Evolutionary conservation across 1,140 invertebrate genomes (phyloP).

Genomic region (Harlomillsia oculata): DNA sequence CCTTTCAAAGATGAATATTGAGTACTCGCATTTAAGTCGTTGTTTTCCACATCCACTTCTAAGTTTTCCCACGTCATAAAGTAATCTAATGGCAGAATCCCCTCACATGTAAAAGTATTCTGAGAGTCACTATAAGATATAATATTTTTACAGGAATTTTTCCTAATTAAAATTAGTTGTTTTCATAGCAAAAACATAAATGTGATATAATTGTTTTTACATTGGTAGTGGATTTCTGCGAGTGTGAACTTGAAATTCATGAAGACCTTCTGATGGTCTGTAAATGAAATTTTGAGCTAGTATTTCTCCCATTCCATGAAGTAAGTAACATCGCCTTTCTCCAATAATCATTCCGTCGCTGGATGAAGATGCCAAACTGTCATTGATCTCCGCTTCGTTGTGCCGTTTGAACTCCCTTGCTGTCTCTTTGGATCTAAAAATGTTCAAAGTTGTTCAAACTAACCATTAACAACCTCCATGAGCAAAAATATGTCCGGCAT

Average conservation of each 20-base stretch:
- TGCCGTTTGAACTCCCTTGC: constrained; percentile 21
- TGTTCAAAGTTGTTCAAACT: constrained; percentile 1
- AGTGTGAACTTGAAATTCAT: too few species aligned
- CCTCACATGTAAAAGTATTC: constrained; percentile 41
- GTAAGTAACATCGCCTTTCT: constrained; percentile 13
- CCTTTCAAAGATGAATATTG: constrained; percentile 54
- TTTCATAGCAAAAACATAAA: too few species aligned
- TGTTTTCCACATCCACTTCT: constrained; percentile 45
- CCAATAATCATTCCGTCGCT: constrained; percentile 27
- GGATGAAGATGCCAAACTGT: constrained; percentile 1
- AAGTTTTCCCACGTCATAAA: constrained; percentile 64
- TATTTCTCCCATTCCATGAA: constrained; percentile 23
- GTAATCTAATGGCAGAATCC: constrained; percentile 53
- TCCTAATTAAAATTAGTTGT: too few species aligned
- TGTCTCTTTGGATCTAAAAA: constrained; percentile 9
- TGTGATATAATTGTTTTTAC: too few species aligned
- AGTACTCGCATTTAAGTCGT: constrained; percentile 45
- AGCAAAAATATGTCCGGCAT: neutral
- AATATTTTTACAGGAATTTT: too few species aligned
- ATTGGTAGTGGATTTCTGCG: too few species aligned
- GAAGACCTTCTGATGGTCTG: neutral
- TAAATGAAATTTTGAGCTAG: constrained; percentile 31
- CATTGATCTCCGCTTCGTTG: constrained; percentile 23
- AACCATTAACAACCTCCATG: neutral
- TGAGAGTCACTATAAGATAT: too few species aligned